Base-by-base conservation (phyloP, 1,140 invertebrate species). In the Hyphantria cunea region DNA sequence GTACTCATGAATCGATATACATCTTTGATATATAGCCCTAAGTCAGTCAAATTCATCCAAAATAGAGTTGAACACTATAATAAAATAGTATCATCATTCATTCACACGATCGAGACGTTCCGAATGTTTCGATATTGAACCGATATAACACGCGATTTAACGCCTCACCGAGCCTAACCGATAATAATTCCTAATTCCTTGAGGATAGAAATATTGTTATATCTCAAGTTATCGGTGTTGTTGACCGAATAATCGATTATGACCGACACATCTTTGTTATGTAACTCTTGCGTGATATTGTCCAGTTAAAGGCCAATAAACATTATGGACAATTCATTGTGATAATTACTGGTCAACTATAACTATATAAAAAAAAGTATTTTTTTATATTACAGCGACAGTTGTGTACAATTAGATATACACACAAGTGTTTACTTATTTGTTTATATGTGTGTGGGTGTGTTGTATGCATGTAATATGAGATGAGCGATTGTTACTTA, bases 121-220 rank as follows among this genome's bases (percentile, higher is more conserved):
- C 59, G 49, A 54, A 62, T 33, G 14, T 31, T 37, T 13, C 59
- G 49, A 54, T 62, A 48, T 31, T 54, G 45, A 56, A 64, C 48
- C 33, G 45, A 39, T 48, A 41, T 39, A 39, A 49, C 31, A 47
- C 31, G 10, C 44, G 54, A 47, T 53, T 52, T 37, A 7, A 44
- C 42, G 47, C 15, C 31, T 41, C 17, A 44, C 14, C 34, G 42
- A 47, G 11, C 9, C 15, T 49, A 37, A 50, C n/a, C 34, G 13
- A 64, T 9, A 47, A 53, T 41, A 41, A 25, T 42, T 53, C 51
- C 37, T 37, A 63, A 63, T 48, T 54, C 41, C 25, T 3, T 3
- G 33, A 6, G 33, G 15, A 41, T 47, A 41, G n/a, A 41, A 47
- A 14, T 54, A 63, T 62, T 53, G 32, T 49, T 15, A n/a, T 41